phyloP scores from a whole-genome alignment of 2,797 vertebrate species.

The Glossophaga mutica region DNA sequence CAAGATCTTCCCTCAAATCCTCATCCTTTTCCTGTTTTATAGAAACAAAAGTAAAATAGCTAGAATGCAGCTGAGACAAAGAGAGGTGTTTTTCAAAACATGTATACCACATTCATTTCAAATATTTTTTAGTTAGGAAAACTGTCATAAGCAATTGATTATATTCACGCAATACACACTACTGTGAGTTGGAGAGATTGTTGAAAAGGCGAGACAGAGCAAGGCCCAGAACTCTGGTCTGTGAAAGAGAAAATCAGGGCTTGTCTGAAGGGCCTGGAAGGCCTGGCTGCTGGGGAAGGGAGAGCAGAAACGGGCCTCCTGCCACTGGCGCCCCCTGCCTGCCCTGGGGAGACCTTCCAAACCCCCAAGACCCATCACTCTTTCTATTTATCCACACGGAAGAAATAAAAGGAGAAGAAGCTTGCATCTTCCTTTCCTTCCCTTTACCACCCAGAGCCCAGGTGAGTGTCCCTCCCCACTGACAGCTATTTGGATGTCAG shows the following conservation, averaged over 20 bases:
- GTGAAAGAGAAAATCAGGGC: neutral
- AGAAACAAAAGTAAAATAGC: neutral
- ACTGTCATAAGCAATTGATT: neutral
- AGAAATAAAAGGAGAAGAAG: neutral
- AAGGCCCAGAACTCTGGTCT: neutral
- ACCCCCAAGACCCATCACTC: neutral
- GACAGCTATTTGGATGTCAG: neutral
- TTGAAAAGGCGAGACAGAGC: neutral
- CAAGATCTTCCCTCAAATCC: neutral
- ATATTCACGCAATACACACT: neutral
- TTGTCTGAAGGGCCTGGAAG: neutral
- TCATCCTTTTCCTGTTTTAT: neutral
- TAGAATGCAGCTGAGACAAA: neutral
- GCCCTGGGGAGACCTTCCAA: neutral
- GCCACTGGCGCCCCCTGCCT: neutral
- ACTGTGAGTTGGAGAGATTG: neutral
- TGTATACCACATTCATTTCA: neutral
- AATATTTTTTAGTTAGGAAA: neutral
- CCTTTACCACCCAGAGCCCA: neutral
- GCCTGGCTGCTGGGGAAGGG: neutral
- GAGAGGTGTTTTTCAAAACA: neutral
- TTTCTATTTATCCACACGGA: neutral
- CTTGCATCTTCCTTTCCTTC: neutral
- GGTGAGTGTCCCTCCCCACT: neutral
- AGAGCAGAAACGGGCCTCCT: too few relatives aligned